Evolutionary conservation across 1,140 invertebrate species (phyloP), one percentile per base, ranked within the genome.

Genomic region (Atta cephalotes): DNA sequence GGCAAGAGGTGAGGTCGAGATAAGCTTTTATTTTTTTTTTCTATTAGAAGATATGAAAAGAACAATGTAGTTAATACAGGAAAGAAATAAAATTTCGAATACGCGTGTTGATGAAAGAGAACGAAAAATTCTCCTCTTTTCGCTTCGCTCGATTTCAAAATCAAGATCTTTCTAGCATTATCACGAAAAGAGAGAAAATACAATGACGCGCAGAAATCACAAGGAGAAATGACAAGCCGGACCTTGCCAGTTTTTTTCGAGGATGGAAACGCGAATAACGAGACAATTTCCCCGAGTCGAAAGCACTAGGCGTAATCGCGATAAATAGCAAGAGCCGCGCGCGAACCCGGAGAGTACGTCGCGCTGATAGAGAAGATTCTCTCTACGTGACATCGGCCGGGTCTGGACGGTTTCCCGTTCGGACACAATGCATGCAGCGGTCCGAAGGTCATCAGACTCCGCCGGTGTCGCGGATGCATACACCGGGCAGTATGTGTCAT

Each of bases 401-500:
- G 35, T 60, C 53, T 14, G 80, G 53, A 58, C 31, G 10, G 25
- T 68, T 65, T 60, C 12, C 39, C 25, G 53, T 74, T 62, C 68
- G 66, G 68, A 14, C 79, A 72, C 79, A 6, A 16, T 25, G 31
- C 31, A 51, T n/a, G 21, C 12, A 12, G 12, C 79, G 45, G 18
- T 18, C 25, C 53, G 53, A 74, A 45, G 35, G 12, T 70, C 49
- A 35, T 28, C 49, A 9, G 63, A 80, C 31, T 35, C 45, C 63
- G 49, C 25, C 14, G 77, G 31, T 14, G 68, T 56, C 7, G 18
- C n/a, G n/a, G 21, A 39, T 60, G 82, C 25, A 82, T 91, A 93
- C 91, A 93, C 70, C 87, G 93, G 93, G 91, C 92, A 93, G 92
- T 91, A 93, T 91, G 88, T 89, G 91, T 92, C 92, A 93, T 92